phyloP scores from a whole-genome alignment of 1,140 invertebrate species.

The Lethrus apterus region DNA sequence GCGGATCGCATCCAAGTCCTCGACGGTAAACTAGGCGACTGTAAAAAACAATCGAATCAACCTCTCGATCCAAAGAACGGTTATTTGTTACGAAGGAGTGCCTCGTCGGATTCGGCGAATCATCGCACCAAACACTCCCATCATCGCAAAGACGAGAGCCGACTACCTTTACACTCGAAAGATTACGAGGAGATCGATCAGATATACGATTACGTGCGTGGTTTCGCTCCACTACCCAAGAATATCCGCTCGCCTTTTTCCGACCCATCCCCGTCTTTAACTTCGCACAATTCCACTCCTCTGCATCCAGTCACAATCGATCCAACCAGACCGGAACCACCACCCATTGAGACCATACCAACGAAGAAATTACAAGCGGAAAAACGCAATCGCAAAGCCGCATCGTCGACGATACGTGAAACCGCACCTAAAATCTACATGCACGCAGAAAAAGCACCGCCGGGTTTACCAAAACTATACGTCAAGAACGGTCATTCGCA shows the following conservation, averaged over 20 bases:
- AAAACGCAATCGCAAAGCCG: conserved; percentile 54
- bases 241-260: conserved; percentile 63
- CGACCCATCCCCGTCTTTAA: conserved; percentile 43
- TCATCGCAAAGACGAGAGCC: conserved; percentile 45
- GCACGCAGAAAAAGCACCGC: conserved; percentile 47
- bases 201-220: conserved; percentile 92
- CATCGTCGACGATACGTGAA: conserved; percentile 43
- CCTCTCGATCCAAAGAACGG: conserved; percentile 47
- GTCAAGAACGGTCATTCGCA: conserved; percentile 67
- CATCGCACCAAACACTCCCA: conserved; percentile 42
- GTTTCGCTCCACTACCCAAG: conserved; percentile 81
- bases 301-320: conserved; percentile 45
- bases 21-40: conserved; percentile 66
- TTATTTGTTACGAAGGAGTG: conserved; percentile 61
- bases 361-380: conserved; percentile 71
- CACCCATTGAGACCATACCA: conserved; percentile 84
- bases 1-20: conserved; percentile 76
- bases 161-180: conserved; percentile 55
- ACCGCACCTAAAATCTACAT: conserved; percentile 31
- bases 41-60: conserved; percentile 45
- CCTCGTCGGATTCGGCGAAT: conserved; percentile 63
- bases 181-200: conserved; percentile 95
- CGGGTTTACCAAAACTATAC: conserved; percentile 63
- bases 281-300: conserved; percentile 47
- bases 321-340: conserved; percentile 72